These are phyloP conservation scores for Rotaria socialis DNA, from an alignment of 2,888 invertebrate genomes.

Conservation along the genomic window DNA sequence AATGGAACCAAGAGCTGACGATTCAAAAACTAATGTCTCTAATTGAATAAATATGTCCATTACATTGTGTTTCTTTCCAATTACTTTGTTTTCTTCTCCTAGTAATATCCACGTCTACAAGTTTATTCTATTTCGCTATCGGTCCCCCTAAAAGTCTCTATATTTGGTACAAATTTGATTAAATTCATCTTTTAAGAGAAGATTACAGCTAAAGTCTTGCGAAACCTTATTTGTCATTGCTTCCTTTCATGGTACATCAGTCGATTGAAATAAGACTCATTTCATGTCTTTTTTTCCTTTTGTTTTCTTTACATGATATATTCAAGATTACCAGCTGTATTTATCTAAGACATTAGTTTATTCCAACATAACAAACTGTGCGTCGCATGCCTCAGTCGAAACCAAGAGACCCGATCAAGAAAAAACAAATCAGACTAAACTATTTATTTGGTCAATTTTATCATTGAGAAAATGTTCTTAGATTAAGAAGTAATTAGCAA, in stretches of 20 bases:
- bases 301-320: not conserved
- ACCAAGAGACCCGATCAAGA: not conserved
- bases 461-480: not conserved
- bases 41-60: no score
- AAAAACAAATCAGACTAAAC: not conserved
- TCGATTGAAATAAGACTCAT: not conserved
- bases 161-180: not conserved
- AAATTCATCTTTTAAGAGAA: not conserved
- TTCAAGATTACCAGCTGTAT: not conserved
- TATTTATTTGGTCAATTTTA: not conserved
- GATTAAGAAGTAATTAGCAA: not conserved
- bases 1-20: no score
- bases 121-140: no score
- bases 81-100: not conserved
- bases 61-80: not conserved
- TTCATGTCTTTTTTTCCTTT: not conserved
- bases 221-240: not conserved
- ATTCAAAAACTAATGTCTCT: no score
- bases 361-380: no score
- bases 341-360: not conserved
- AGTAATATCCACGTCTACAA: no score
- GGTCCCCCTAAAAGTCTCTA: no score
- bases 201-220: not conserved
- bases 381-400: not conserved
- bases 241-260: not conserved